Evolutionary conservation across 2,113 vertebrate species (phyloP).

Genomic region (Grallaria varia): DNA sequence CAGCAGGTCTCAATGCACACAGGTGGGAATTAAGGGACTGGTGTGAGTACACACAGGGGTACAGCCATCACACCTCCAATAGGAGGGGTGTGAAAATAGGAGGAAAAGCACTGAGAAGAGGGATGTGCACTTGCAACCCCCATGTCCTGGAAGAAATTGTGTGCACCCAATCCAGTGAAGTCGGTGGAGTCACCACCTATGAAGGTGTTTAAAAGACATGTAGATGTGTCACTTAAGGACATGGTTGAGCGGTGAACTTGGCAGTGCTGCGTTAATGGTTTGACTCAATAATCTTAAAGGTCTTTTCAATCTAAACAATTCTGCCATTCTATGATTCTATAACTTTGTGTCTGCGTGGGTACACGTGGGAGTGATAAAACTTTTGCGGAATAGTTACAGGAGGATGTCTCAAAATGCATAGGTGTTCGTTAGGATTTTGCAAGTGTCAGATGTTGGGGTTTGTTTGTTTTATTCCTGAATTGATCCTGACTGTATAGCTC

Average conservation of each 20-base stretch:
- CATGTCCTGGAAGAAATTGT: accelerated
- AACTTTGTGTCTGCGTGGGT: accelerated
- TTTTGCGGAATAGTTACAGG: neutral
- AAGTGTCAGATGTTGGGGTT: neutral
- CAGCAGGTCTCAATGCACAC: accelerated
- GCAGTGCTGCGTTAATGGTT: neutral
- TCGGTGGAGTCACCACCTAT: accelerated
- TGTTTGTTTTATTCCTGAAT: neutral
- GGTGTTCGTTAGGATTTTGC: neutral
- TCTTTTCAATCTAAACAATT: neutral
- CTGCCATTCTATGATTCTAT: neutral
- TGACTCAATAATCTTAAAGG: neutral
- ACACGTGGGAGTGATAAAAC: neutral
- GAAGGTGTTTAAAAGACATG: neutral
- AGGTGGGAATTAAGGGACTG: neutral
- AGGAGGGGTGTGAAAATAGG: neutral
- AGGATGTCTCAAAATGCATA: neutral
- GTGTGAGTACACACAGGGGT: too few relatives aligned
- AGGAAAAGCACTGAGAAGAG: neutral
- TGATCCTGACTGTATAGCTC: neutral
- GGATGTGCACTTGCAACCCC: neutral
- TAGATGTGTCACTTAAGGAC: neutral
- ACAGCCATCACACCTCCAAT: accelerated
- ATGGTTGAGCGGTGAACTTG: neutral
- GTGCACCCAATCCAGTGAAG: neutral